Conservation (phyloP, 2,797 vertebrate species). For the Margarornis squamiger region DNA sequence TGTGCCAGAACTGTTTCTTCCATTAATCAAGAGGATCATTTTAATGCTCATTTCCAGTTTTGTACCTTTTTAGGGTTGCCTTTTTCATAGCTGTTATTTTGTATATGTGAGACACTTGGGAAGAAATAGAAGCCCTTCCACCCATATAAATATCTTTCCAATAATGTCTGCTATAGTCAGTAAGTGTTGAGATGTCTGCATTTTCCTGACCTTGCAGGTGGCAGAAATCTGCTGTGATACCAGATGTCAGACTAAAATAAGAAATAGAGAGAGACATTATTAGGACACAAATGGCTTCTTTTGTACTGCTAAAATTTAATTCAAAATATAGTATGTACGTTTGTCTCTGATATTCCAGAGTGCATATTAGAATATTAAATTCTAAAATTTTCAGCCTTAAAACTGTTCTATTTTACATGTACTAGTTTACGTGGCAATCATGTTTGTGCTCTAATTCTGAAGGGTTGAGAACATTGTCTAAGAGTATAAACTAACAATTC, state of each 20-base stretch:
- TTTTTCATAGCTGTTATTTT: background rate
- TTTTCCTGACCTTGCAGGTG: conserved; percentile 35
- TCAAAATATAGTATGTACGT: background rate
- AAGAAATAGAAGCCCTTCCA: background rate
- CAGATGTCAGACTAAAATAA: conserved; percentile 56
- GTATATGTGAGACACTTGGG: background rate
- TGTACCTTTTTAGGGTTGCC: background rate
- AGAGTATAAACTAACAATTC: background rate
- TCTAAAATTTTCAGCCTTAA: background rate
- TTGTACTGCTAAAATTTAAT: background rate
- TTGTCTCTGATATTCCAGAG: background rate
- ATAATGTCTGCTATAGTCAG: background rate
- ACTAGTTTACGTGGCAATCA: background rate
- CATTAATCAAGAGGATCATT: background rate
- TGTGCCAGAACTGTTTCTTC: background rate
- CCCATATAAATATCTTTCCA: background rate
- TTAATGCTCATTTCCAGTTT: background rate
- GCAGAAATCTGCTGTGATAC: conserved; percentile 45
- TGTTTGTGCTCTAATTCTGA: background rate
- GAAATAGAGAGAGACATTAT: background rate
- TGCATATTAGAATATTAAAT: background rate
- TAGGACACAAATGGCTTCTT: background rate
- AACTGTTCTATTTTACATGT: accelerated
- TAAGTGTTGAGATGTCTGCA: background rate
- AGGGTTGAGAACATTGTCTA: background rate